A percentile compares a stretch with the other conserved stretches of the same genome.
Conservation (phyloP, 2,797 vertebrate species). For the Aeoliscus strigatus region DNA sequence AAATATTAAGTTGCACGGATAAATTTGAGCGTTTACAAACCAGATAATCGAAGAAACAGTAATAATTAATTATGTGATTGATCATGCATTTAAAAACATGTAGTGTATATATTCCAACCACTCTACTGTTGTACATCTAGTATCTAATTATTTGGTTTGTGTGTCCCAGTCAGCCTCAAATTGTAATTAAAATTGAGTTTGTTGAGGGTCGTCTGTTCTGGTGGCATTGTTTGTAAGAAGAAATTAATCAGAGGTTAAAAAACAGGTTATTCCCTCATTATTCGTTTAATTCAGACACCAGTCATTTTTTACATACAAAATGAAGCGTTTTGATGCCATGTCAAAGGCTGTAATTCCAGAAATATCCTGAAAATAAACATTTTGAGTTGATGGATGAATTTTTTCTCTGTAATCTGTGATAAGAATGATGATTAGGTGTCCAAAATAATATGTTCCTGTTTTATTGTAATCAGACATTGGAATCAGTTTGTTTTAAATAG, state of each 20-base stretch:
- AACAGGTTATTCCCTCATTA: conserved; percentile 6
- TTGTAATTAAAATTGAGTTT: conserved; percentile 14
- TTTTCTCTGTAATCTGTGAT: no score
- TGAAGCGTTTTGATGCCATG: conserved; percentile 3
- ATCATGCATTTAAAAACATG: not conserved
- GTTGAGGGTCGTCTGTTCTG: conserved; percentile 1
- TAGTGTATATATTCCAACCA: no score
- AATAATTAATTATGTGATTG: no score
- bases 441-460: not conserved
- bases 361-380: conserved; percentile 1
- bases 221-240: conserved; percentile 18
- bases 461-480: conserved; percentile 8
- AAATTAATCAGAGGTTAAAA: conserved; percentile 4
- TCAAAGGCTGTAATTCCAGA: not conserved
- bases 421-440: not conserved
- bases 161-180: not conserved
- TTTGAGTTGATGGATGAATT: no score
- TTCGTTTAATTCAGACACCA: conserved; percentile 38
- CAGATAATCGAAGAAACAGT: not conserved
- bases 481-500: conserved; percentile 1
- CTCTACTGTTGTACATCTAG: conserved; percentile 5
- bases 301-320: conserved; percentile 33
- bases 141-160: not conserved
- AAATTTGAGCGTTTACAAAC: conserved; percentile 1
- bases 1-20: no score